Percentiles rank a stretch among this genome's conserved stretches.
Evolutionary conservation across 1,140 invertebrate species (phyloP).

Genomic region (Rhyzopertha dominica): DNA sequence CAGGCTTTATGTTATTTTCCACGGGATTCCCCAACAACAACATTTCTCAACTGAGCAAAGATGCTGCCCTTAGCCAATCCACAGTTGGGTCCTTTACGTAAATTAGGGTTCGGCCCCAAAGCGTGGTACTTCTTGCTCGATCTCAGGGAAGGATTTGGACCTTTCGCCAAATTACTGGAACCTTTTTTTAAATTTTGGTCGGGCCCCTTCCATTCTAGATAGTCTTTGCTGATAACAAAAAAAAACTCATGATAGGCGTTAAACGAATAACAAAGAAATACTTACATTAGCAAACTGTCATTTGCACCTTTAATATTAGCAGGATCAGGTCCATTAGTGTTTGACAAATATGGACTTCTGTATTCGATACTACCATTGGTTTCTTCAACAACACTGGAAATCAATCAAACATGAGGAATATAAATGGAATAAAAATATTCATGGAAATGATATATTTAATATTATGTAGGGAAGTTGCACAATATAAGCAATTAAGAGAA

Average conservation of each 20-base stretch:
- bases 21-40: slow-evolving; percentile 49
- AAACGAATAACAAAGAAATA: slow-evolving; percentile 22
- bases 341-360: slow-evolving; percentile 52
- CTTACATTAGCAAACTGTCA: slow-evolving; percentile 64
- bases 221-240: slow-evolving; percentile 54
- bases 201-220: slow-evolving; percentile 65
- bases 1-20: slow-evolving; percentile 48
- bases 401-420: too few species aligned
- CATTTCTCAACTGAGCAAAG: slow-evolving; percentile 54
- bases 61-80: slow-evolving; percentile 65
- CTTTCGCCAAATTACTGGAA: slow-evolving; percentile 48
- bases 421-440: too few species aligned
- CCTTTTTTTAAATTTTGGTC: slow-evolving; percentile 51
- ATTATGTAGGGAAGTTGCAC: too few species aligned
- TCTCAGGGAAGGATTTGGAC: slow-evolving; percentile 51
- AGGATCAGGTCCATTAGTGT: slow-evolving; percentile 56
- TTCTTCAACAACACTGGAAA: slow-evolving; percentile 40
- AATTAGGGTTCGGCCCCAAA: slow-evolving; percentile 55
- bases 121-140: slow-evolving; percentile 47
- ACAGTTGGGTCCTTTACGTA: slow-evolving; percentile 58
- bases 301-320: slow-evolving; percentile 60
- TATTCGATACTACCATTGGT: slow-evolving; percentile 44
- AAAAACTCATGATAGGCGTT: slow-evolving; percentile 13
- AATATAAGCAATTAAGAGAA: too few species aligned
- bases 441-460: too few species aligned